Percentiles rank a stretch among this genome's conserved stretches.
phyloP scores from a whole-genome alignment of 2,113 vertebrate genomes.

The Plecotus auritus region DNA sequence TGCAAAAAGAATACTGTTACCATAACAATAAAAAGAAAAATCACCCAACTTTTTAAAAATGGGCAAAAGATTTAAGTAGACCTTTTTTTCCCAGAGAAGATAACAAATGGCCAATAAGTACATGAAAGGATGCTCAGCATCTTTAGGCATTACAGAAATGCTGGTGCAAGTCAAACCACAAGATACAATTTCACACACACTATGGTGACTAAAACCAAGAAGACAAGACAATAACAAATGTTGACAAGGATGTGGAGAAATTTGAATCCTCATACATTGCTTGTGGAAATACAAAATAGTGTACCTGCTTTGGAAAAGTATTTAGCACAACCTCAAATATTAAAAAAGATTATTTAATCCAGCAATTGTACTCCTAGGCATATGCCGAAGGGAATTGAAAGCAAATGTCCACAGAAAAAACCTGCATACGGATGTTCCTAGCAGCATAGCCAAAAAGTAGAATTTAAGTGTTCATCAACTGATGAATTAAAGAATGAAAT shows the following conservation, averaged over 20 bases:
- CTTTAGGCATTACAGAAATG: not conserved
- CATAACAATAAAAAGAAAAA: conserved; percentile 5
- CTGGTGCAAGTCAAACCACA: not conserved
- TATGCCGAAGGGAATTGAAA: not conserved
- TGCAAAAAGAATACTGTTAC: not conserved
- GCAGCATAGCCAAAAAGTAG: not conserved
- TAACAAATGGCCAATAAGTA: not conserved
- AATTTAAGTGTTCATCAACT: not conserved
- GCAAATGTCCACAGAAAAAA: not conserved
- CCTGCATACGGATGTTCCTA: not conserved
- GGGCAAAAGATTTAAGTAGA: not conserved
- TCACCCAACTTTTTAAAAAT: not conserved
- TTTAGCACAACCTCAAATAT: not conserved
- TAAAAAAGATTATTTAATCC: not conserved
- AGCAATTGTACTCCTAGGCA: not conserved
- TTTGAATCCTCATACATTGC: not conserved
- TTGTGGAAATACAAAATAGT: not conserved
- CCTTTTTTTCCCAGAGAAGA: not conserved
- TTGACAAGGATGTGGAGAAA: not conserved
- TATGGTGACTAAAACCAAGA: not conserved
- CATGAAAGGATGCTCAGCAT: not conserved
- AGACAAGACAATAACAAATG: not conserved
- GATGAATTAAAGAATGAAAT: not conserved
- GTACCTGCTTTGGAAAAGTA: not conserved
- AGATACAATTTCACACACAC: not conserved